A percentile compares a stretch with the other conserved stretches of the same genome.
phyloP scores from a whole-genome alignment of 2,888 invertebrate species.

The Coelinius sp. region DNA sequence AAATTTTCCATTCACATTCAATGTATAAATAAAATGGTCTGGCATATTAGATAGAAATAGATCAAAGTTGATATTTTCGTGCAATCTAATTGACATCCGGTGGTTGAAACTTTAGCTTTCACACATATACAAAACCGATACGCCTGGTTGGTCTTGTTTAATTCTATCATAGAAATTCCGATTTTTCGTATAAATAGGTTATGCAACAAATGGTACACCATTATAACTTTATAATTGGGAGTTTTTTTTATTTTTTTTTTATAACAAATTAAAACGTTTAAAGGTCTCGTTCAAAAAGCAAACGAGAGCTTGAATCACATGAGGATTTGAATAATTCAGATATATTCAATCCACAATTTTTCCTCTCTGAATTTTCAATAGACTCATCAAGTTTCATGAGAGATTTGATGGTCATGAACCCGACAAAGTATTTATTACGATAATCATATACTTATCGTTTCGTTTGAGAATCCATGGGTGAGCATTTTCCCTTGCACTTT shows the following conservation, averaged over 20 bases:
- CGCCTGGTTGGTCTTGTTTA: not conserved
- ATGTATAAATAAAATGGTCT: not conserved
- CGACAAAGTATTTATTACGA: too few relatives aligned
- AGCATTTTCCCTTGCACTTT: not conserved
- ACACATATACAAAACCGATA: constrained; percentile 29
- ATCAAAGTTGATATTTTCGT: constrained; percentile 38
- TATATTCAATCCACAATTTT: not conserved
- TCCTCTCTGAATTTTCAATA: not conserved
- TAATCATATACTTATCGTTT: not conserved
- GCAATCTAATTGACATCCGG: constrained; percentile 46
- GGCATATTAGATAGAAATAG: not conserved
- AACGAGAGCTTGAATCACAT: constrained; percentile 17
- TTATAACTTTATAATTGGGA: constrained; percentile 18
- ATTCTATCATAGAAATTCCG: constrained; percentile 9
- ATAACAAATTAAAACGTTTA: constrained; percentile 9
- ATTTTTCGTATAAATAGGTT: constrained; percentile 35
- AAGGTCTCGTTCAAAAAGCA: not conserved
- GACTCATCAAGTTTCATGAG: not conserved
- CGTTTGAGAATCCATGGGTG: not conserved
- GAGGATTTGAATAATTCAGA: not conserved
- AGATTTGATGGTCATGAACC: not conserved
- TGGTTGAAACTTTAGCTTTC: constrained; percentile 30
- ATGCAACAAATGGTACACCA: constrained; percentile 30
- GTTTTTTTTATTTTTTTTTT: too few relatives aligned
- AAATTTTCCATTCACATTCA: not conserved